Evolutionary conservation across 2,888 invertebrate genomes (phyloP).

Genomic region (Conus canariensis): DNA sequence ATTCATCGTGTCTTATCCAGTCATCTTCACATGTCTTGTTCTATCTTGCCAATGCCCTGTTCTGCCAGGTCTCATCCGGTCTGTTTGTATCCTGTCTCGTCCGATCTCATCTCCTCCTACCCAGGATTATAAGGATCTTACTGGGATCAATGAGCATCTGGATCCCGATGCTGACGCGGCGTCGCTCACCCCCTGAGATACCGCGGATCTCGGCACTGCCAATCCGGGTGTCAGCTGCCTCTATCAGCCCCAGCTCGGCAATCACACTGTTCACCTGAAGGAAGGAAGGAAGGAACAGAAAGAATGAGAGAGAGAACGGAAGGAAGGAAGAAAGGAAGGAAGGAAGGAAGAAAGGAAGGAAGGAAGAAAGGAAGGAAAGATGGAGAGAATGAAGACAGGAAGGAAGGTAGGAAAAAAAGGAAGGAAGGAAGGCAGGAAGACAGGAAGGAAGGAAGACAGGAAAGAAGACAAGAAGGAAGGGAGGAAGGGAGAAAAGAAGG

Average conservation of each 20-base stretch:
- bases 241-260: constrained; percentile 94
- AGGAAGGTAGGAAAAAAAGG: constrained; percentile 1
- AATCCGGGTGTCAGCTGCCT: constrained; percentile 86
- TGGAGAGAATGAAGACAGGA: not conserved
- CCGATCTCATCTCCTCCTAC: too few relatives aligned
- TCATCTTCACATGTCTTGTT: too few relatives aligned
- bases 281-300: too few relatives aligned
- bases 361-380: too few relatives aligned
- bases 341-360: too few relatives aligned
- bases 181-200: constrained; percentile 92
- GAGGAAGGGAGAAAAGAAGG: not conserved
- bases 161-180: constrained; percentile 93
- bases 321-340: too few relatives aligned
- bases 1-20: too few relatives aligned
- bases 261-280: constrained; percentile 86
- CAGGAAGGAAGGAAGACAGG: not conserved
- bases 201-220: constrained; percentile 86
- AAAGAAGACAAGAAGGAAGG: not conserved
- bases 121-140: constrained; percentile 75
- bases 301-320: too few relatives aligned
- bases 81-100: too few relatives aligned
- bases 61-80: too few relatives aligned
- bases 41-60: too few relatives aligned
- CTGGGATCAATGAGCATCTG: constrained; percentile 96
- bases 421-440: not conserved